phyloP scores from a whole-genome alignment of 2,797 vertebrate species.

The Microhierax caerulescens region DNA sequence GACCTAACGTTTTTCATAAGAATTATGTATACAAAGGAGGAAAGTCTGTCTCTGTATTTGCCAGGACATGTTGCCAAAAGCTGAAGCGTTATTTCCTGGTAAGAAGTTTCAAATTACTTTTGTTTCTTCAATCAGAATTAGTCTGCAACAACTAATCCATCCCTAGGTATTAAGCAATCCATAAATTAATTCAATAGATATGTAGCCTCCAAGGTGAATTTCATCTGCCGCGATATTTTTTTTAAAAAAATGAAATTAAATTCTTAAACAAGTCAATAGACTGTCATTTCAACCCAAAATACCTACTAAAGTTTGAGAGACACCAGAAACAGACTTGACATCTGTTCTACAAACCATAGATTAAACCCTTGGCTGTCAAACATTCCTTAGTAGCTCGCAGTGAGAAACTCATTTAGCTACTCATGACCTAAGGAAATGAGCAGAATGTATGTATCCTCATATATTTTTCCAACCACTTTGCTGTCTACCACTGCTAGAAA shows the following conservation, averaged over 20 bases:
- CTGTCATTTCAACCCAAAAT: neutral
- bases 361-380: neutral
- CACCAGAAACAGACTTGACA: neutral
- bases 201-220: neutral
- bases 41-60: neutral
- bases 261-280: no score
- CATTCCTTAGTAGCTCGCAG: neutral
- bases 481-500: neutral
- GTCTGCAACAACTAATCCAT: neutral
- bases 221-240: neutral
- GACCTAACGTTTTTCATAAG: neutral
- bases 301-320: neutral
- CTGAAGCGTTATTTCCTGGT: neutral
- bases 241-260: no score
- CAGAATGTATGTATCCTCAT: neutral
- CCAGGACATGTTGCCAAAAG: conserved; percentile 33
- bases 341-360: neutral
- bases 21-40: conserved; percentile 6
- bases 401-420: neutral
- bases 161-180: neutral
- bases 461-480: neutral
- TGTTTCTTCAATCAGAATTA: neutral
- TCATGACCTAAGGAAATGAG: neutral
- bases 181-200: neutral
- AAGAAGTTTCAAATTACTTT: neutral